Base-by-base conservation (phyloP, 2,797 vertebrate genomes). In the Buphagus erythrorhynchus region DNA sequence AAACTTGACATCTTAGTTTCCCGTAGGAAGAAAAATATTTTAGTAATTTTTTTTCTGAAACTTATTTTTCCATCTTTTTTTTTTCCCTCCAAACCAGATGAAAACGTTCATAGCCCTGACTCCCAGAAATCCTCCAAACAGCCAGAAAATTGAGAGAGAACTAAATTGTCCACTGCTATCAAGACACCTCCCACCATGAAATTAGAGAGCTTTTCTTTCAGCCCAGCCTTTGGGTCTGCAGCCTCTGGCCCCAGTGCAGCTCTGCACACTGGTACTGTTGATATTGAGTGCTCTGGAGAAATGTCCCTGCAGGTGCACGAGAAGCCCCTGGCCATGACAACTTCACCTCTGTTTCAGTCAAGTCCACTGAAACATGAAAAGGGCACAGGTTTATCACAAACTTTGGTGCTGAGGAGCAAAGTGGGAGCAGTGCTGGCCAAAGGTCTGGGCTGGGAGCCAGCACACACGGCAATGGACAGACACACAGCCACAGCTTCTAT, bases 271-370 rank as follows among this genome's bases (percentile, higher is more conserved):
- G 31, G 5, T 43, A 5, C 52, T 72, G 10, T 16, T 75, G 40
- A 26, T 59, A 24, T 10, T 58, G 18, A 68, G 33, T 36, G 62
- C 10, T 86, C 38, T 72, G 36, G 18, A 69, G 45, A 80, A 77
- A 75, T 0, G 1, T 85, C 16, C 22, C 45, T 22, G 9, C 2
- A 29, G 40, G 28, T 69, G n/a, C 31, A 22, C 0, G 0, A 43
- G 55, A 88, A 88, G 46, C 13, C 28, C 31, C 18, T 74, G 28
- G 22, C 38, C 68, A 49, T 61, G 42, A 72, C 9, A 63, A 33
- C 19, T 67, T 87, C 28, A 46, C 10, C 40, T 57, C 19, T 13
- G 5, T 74, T 94, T 77, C 46, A 67, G 3, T 31, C 24, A 74
- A 82, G 36, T 63, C 52, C 17, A 78, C 28, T 48, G 38, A 85